Base-by-base conservation (phyloP, 37 sponge, comb jelly and placozoan genomes). In the Oopsacas minuta region DNA sequence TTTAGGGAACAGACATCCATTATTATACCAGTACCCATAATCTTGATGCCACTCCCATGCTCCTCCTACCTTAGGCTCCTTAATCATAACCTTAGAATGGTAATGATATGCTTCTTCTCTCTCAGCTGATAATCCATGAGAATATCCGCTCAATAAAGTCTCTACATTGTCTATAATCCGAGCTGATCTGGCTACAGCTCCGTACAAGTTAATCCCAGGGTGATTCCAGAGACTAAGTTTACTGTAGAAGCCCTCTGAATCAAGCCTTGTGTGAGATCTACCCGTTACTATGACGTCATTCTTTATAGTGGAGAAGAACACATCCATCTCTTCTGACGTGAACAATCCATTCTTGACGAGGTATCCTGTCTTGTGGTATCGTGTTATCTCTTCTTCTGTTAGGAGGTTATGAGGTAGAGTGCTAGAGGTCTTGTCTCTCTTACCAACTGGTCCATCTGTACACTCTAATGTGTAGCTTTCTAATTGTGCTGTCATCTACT, bases 21-120 rank as follows among this genome's bases (percentile, higher is more conserved):
- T 93, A 7, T 88, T 86, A 84, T 95, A 95, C 96, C 96, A 95
- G 86, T 95, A 95, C 89, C 96, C 96, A 81, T 95, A 95, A 85
- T 95, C 96, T 61, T 95, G 96, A 83, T 95, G 96, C 96, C 96
- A 95, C 36, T 91, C 96, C 87, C 91, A 92, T 20, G 90, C 86
- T 7, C 96, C 96, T 38, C 96, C 96, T 51, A 91, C 91, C 42
- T 85, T 88, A 35, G 96, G 88, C 86, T 95, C 96, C 85, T 95
- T 95, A 91, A 95, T 93, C 88, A 95, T 92, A 39, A 95, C 89
- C 84, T 95, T 95, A 52, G 93, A 91, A 83, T 95, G 96, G 85
- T 95, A 95, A 52, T 95, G 96, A 84, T 95, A 95, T 7, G 93
- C 93, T 81, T 95, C 96, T 52, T 93, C 96, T 38, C 90, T 91